Base-by-base conservation (phyloP, 2,888 invertebrate species). In the Miltochrista miniata region DNA sequence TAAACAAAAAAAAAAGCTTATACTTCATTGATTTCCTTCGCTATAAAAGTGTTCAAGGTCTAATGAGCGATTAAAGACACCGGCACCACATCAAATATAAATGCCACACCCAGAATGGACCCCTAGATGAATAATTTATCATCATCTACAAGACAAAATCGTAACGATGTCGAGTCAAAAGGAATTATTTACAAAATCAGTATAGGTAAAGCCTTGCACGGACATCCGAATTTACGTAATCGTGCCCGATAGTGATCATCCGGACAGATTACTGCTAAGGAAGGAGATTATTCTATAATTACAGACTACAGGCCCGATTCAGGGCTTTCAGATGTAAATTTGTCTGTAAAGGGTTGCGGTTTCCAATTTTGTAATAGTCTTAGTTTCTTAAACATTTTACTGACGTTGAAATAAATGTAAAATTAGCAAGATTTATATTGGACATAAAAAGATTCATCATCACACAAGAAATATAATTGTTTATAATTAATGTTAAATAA, bases 51-150 rank as follows among this genome's bases (percentile, higher is more conserved):
- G 51, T 59, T 56, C 49, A 38, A 42, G 34, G 53, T 38, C 45
- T 63, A 64, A 63, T 58, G 69, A 70, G 58, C 51, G 62, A 70
- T 73, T 67, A 69, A 71, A 68, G 65, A 33, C 15, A 44, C 12
- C 39, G 43, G 43, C 24, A 47, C 31, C 29, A 18, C 61, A 62
- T 68, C 59, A 67, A 63, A 67, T 63, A 67, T 63, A 64, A 60
- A 64, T 65, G 58, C 45, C 14, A 49, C 39, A 31, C 34, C 31
- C 30, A 10, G 38, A 45, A 51, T 40, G 46, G 58, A 48, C 55
- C 54, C 59, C 53, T 40, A 51, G 14, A 42, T 67, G 67, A 70
- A 72, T 73, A 64, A 64, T 67, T 73, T 59, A 72, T 45, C 56
- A 47, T 59, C 54, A 63, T 63, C 70, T 65, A 47, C 37, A 57